These are phyloP conservation scores for Rhabdornis inornatus DNA, from an alignment of 2,113 vertebrate genomes.

Conservation along the genomic window DNA sequence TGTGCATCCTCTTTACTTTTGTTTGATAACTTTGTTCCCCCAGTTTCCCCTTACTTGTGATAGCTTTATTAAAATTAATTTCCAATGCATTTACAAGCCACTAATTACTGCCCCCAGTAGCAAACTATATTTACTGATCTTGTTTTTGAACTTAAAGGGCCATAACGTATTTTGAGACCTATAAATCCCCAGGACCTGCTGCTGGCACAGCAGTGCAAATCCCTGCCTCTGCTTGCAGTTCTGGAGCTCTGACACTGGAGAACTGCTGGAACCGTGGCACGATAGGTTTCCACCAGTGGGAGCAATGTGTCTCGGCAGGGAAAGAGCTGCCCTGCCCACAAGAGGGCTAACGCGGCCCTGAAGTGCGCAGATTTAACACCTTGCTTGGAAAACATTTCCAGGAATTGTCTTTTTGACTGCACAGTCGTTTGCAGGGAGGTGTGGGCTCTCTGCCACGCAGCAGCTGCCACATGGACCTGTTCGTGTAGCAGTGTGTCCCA, in stretches of 20 bases:
- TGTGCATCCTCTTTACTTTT: neutral
- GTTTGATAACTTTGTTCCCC: neutral
- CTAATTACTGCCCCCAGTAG: neutral
- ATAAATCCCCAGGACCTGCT: neutral
- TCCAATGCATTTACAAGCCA: neutral
- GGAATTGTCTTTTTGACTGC: neutral
- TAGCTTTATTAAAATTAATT: neutral
- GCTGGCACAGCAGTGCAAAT: neutral
- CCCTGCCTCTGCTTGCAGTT: neutral
- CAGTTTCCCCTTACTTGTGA: neutral
- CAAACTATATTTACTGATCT: neutral
- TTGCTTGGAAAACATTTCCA: neutral
- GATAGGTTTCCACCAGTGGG: neutral
- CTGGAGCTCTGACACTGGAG: neutral
- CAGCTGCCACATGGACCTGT: fast-evolving
- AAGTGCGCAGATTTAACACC: fast-evolving
- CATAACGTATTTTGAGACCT: neutral
- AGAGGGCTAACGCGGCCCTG: fast-evolving
- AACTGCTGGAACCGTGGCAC: fast-evolving
- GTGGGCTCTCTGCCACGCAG: neutral
- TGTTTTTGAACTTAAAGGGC: neutral
- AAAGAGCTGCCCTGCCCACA: neutral
- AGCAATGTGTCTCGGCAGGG: neutral
- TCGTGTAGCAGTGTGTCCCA: fast-evolving
- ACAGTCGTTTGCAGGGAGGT: neutral